phyloP scores from a whole-genome alignment of 1,140 invertebrate genomes.

The Brachionus asplanchnoidis region DNA sequence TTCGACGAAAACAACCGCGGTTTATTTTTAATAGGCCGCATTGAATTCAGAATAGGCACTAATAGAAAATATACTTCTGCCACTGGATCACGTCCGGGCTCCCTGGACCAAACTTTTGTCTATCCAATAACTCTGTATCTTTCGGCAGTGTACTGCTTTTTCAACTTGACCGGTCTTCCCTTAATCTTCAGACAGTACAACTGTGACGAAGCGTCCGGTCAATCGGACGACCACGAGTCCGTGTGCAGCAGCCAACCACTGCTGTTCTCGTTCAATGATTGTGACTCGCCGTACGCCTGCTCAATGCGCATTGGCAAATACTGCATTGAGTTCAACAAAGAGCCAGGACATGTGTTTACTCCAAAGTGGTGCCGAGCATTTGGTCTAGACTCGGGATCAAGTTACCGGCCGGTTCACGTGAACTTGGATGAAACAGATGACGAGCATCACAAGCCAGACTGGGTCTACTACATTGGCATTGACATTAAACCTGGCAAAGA shows the following conservation, averaged over 20 bases:
- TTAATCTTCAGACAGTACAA: conserved; percentile 41
- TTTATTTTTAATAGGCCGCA: conserved; percentile 46
- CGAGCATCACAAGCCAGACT: conserved; percentile 48
- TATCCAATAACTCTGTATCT: conserved; percentile 30
- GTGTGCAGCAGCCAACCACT: conserved; percentile 85
- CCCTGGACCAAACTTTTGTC: not conserved
- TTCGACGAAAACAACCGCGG: conserved; percentile 39
- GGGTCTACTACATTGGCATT: conserved; percentile 70
- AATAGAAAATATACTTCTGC: not conserved
- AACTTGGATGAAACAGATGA: not conserved
- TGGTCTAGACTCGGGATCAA: conserved; percentile 27
- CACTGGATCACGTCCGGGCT: not conserved
- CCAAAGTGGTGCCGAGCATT: conserved; percentile 34
- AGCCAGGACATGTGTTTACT: not conserved
- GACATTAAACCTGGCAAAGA: conserved; percentile 79
- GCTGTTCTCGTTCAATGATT: conserved; percentile 84
- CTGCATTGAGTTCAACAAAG: conserved; percentile 4
- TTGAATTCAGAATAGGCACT: conserved; percentile 48
- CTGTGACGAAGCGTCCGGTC: conserved; percentile 73
- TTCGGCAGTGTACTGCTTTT: conserved; percentile 71
- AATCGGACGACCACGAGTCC: conserved; percentile 86
- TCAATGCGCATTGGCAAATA: conserved; percentile 35
- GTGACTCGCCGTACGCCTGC: conserved; percentile 62
- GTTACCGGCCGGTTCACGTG: conserved; percentile 24
- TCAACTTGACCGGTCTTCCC: conserved; percentile 77